These are phyloP conservation scores for Aurelia sp. DNA, from an alignment of 30 jellyfish, hydroid and myxozoan genomes.

Conservation along the genomic window DNA sequence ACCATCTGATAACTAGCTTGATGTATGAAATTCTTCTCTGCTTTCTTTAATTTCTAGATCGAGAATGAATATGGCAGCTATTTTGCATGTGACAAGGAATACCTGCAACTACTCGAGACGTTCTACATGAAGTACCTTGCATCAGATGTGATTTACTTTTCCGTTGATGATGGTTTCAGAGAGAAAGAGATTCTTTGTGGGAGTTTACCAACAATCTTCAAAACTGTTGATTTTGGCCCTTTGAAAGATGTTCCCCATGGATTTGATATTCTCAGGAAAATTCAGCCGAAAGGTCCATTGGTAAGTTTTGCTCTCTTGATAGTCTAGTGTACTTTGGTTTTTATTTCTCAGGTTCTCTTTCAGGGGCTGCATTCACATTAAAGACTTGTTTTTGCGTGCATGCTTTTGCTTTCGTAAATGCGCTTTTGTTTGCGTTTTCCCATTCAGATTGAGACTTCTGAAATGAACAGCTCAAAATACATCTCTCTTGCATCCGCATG, in stretches of 20 bases:
- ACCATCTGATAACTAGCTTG: background rate
- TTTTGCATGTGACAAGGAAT: conserved; percentile 83
- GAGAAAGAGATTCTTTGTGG: conserved; percentile 84
- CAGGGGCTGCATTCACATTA: no score
- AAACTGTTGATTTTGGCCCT: conserved; percentile 92
- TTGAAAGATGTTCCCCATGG: conserved; percentile 70
- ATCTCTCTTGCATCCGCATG: no score
- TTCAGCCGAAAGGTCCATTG: conserved; percentile 88
- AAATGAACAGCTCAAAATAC: no score
- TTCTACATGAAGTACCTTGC: conserved; percentile 61
- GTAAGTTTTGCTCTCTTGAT: conserved; percentile 26
- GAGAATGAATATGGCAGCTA: conserved; percentile 93
- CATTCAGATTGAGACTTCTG: no score
- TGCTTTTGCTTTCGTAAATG: no score
- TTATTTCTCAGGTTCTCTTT: no score
- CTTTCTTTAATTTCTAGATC: conserved; percentile 18
- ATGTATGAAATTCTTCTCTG: background rate
- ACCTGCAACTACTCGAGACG: conserved; percentile 44
- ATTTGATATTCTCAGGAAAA: conserved; percentile 66
- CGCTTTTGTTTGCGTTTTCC: no score
- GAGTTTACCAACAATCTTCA: conserved; percentile 53
- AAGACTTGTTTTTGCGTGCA: no score
- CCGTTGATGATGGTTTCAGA: conserved; percentile 86
- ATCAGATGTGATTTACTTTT: conserved; percentile 67
- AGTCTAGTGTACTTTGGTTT: background rate